A percentile compares a stretch with the other conserved stretches of the same genome.
Conservation (phyloP, 2,797 vertebrate species). For the Spondyliosoma cantharus region DNA sequence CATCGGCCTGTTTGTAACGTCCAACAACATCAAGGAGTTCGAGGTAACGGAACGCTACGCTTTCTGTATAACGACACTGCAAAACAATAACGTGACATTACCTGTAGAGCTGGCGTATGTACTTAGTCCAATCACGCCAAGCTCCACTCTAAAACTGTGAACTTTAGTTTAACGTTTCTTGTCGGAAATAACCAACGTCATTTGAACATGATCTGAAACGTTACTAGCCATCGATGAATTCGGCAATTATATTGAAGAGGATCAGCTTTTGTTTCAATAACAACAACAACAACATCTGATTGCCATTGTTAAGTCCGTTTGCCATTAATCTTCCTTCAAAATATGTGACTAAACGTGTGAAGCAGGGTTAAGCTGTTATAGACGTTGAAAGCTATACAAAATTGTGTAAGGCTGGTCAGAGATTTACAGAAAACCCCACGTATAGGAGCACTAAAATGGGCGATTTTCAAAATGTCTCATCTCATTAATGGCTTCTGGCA, state of each 20-base stretch:
- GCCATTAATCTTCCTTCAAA: not conserved
- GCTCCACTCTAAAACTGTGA: not conserved
- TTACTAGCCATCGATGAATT: accelerated
- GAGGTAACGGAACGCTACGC: conserved; percentile 82
- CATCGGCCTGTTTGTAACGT: conserved; percentile 94
- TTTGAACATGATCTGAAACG: accelerated
- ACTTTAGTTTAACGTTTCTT: not conserved
- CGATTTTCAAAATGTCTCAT: not conserved
- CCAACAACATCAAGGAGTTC: conserved; percentile 92
- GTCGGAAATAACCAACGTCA: no score
- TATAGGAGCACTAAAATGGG: not conserved
- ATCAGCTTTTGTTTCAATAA: not conserved
- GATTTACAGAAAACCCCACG: not conserved
- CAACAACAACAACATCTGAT: not conserved
- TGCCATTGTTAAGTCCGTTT: not conserved
- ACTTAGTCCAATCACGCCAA: not conserved
- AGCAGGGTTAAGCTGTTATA: not conserved
- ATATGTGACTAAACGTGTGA: no score
- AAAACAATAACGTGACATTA: accelerated
- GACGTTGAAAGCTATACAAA: not conserved
- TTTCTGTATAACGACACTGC: not conserved
- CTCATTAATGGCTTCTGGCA: no score
- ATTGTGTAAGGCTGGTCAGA: no score
- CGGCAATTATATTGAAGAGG: not conserved
- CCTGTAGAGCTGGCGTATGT: accelerated